Conservation (phyloP, 1,140 invertebrate species). For the Bicyclus anynana region DNA sequence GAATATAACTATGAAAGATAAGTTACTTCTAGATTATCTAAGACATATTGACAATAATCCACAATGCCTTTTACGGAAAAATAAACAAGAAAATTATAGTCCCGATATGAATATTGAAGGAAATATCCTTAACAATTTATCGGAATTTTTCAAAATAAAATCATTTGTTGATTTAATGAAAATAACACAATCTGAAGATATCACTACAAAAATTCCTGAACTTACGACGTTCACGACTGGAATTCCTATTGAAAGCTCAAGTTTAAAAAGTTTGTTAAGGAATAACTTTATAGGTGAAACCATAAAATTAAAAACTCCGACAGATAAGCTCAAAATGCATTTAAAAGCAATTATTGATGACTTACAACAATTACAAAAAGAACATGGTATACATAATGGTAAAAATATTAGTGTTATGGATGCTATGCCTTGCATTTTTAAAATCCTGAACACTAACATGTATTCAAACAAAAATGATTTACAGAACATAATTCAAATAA, state of each 20-base stretch:
- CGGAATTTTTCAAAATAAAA: conserved; percentile 61
- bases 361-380: conserved; percentile 50
- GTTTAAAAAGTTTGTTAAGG: neutral
- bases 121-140: conserved; percentile 54
- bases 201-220: neutral
- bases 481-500: neutral
- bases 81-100: conserved; percentile 17
- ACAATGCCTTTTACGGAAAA: conserved; percentile 36
- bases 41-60: conserved; percentile 50
- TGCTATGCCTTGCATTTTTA: conserved; percentile 56
- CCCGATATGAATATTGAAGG: conserved; percentile 37
- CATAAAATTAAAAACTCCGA: conserved; percentile 25
- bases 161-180: conserved; percentile 49
- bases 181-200: conserved; percentile 27
- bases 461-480: conserved; percentile 9
- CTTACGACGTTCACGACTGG: conserved; percentile 15
- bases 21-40: conserved; percentile 55
- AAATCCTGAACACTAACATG: conserved; percentile 41
- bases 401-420: conserved; percentile 44
- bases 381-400: conserved; percentile 28
- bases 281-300: conserved; percentile 11
- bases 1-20: conserved; percentile 51
- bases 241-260: conserved; percentile 10
- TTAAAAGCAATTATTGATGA: conserved; percentile 55
- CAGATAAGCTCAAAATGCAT: conserved; percentile 56